Percentiles rank a stretch among this genome's conserved stretches.
These are phyloP conservation scores for Oligia strigilis DNA, from an alignment of 2,888 invertebrate species.

Conservation along the genomic window DNA sequence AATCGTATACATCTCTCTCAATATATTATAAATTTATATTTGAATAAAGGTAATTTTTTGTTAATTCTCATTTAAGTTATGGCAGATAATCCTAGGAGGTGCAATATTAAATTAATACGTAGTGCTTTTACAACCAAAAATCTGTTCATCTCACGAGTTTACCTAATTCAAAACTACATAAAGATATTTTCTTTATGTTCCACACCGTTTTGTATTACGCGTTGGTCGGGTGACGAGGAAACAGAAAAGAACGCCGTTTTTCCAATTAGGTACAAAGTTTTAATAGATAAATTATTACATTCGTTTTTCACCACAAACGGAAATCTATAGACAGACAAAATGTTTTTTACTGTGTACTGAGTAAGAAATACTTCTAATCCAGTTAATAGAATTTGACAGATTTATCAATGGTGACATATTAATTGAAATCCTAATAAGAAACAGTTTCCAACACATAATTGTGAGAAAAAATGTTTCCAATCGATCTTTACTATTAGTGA, in stretches of 20 bases:
- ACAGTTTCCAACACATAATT: constrained; percentile 28
- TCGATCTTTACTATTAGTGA: constrained; percentile 12
- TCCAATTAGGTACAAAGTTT: too few relatives aligned
- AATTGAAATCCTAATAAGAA: constrained; percentile 26
- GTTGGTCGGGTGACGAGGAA: too few relatives aligned
- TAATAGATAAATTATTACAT: too few relatives aligned
- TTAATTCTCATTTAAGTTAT: background rate
- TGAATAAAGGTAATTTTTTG: background rate
- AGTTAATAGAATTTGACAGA: background rate
- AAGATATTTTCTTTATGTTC: background rate
- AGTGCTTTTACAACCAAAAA: background rate
- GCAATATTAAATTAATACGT: background rate
- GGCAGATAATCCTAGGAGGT: background rate
- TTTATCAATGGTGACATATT: constrained; percentile 35
- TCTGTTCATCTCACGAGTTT: background rate
- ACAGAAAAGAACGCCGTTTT: too few relatives aligned
- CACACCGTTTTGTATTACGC: too few relatives aligned
- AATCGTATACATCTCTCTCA: too few relatives aligned
- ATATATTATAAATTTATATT: too few relatives aligned
- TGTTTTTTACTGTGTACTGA: too few relatives aligned
- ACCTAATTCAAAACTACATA: background rate
- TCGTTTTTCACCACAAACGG: too few relatives aligned
- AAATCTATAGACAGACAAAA: too few relatives aligned
- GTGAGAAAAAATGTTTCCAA: constrained; percentile 44
- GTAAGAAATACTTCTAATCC: background rate